Percentiles rank a stretch among this genome's conserved stretches.
Conservation (phyloP, 2,113 vertebrate species). For the Phyllostomus hastatus region DNA sequence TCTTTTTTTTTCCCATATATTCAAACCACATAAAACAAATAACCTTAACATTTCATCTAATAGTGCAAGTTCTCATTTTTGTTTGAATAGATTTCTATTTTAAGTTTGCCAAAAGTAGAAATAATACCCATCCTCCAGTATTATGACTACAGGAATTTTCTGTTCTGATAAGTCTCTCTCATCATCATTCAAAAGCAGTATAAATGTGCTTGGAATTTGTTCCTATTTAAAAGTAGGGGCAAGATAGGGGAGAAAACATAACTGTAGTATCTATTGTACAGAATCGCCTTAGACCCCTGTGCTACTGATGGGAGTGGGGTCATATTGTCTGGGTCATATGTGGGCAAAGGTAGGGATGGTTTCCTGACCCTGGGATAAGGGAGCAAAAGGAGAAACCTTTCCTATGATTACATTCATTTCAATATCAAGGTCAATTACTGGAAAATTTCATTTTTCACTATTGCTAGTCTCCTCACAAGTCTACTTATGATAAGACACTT, state of each 20-base stretch:
- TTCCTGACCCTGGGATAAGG: neutral
- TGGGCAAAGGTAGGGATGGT: neutral
- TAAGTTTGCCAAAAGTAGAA: neutral
- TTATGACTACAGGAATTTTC: neutral
- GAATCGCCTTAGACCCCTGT: neutral
- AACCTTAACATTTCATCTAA: neutral
- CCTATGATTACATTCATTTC: neutral
- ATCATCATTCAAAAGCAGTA: neutral
- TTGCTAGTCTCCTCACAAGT: neutral
- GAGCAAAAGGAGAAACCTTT: neutral
- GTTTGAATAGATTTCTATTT: constrained; percentile 27
- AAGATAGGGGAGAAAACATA: neutral
- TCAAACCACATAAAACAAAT: neutral
- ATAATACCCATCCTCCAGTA: neutral
- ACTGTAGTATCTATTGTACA: neutral
- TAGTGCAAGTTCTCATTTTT: neutral
- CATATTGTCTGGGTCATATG: neutral
- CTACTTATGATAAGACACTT: neutral
- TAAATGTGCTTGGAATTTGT: neutral
- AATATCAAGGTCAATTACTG: neutral
- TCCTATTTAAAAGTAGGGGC: neutral
- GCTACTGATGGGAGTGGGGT: no score
- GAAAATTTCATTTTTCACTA: neutral
- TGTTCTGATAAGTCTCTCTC: neutral
- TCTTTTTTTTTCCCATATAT: neutral